Evolutionary conservation across 2,888 invertebrate genomes (phyloP).

Genomic region (Drosophila helvetica): DNA sequence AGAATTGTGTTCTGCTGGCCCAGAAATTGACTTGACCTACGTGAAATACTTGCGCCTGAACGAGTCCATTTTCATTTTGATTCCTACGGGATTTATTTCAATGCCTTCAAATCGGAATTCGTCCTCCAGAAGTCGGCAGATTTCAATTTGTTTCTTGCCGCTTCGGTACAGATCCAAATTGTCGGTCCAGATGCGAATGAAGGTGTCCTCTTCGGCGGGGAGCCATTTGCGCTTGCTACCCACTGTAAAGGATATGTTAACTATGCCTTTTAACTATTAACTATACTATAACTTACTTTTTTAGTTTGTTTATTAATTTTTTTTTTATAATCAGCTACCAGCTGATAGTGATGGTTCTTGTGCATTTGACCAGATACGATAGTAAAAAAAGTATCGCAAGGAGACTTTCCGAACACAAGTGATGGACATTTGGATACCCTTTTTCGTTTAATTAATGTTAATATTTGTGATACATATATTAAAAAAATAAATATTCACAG

Average conservation of each 20-base stretch:
- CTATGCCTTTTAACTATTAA: not conserved
- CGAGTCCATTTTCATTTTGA: conserved; percentile 43
- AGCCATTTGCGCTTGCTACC: conserved; percentile 21
- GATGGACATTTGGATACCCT: no score
- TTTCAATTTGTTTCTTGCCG: conserved; percentile 9
- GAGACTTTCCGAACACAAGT: no score
- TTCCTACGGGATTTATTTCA: not conserved
- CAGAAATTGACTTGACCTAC: conserved; percentile 21
- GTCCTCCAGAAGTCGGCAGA: conserved; percentile 10
- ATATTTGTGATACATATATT: no score
- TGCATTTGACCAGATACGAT: no score
- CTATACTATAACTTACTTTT: conserved; percentile 1
- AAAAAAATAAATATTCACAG: no score
- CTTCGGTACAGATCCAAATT: conserved; percentile 17
- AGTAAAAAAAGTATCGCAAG: no score
- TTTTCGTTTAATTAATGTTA: no score
- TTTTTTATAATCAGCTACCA: no score
- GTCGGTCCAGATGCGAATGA: conserved; percentile 21
- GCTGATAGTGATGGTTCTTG: no score
- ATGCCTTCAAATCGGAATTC: conserved; percentile 34
- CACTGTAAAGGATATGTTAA: conserved; percentile 3
- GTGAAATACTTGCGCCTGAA: conserved; percentile 37
- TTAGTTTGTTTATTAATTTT: conserved; percentile 32
- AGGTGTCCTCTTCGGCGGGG: conserved; percentile 21
- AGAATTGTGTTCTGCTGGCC: not conserved